phyloP scores from a whole-genome alignment of 2,797 vertebrate species.

The Falco berigora region DNA sequence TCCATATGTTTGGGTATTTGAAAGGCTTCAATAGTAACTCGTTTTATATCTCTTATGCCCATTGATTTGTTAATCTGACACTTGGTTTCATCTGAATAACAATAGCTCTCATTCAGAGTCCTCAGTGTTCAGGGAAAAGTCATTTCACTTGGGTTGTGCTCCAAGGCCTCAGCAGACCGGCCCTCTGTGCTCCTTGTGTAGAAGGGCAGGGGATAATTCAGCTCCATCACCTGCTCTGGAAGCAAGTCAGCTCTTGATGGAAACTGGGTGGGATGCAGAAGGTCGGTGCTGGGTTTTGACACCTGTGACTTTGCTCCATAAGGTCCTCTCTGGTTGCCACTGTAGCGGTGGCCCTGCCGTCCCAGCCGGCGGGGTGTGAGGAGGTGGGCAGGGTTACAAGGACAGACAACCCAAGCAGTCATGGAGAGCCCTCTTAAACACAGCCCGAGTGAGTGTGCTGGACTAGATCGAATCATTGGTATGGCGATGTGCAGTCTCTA shows the following conservation, averaged over 20 bases:
- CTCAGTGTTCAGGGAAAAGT: constrained; percentile 46
- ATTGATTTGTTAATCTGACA: constrained; percentile 67
- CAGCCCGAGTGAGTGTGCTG: background rate
- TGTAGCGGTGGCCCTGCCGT: background rate
- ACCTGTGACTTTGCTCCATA: accelerated
- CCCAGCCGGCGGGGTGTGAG: background rate
- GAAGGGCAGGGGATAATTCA: background rate
- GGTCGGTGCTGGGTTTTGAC: background rate
- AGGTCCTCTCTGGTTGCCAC: background rate
- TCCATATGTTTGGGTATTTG: constrained; percentile 46
- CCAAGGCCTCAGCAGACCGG: background rate
- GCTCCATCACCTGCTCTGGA: background rate
- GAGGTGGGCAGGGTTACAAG: background rate
- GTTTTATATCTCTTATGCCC: constrained; percentile 49
- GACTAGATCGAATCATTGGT: constrained; percentile 18
- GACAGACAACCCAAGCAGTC: background rate
- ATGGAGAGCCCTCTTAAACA: background rate
- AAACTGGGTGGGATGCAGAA: background rate
- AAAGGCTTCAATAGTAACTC: constrained; percentile 40
- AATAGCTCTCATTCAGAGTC: constrained; percentile 42
- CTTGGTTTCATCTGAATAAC: constrained; percentile 57
- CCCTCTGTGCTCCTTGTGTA: background rate
- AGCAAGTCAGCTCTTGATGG: background rate
- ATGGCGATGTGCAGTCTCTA: constrained; percentile 54
- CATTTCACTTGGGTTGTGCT: constrained; percentile 48